A percentile compares a stretch with the other conserved stretches of the same genome.
These are phyloP conservation scores for Vireo altiloquus DNA, from an alignment of 2,113 vertebrate species.

Conservation along the genomic window DNA sequence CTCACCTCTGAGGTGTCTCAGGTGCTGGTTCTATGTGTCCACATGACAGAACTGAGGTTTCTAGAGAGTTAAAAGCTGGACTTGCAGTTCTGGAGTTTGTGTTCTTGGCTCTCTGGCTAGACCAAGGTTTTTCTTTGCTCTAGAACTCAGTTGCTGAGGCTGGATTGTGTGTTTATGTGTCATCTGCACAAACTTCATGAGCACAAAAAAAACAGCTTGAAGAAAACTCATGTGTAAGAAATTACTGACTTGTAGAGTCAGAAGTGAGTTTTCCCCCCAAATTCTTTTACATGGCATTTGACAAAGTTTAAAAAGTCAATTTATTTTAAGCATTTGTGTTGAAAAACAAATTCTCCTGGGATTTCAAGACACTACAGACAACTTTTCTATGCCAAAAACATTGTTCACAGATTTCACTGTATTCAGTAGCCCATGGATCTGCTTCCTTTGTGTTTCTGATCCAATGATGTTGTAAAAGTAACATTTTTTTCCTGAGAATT, in stretches of 20 bases:
- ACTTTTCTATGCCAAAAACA: not conserved
- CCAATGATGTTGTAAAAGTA: not conserved
- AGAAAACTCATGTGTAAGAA: not conserved
- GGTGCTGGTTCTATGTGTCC: not conserved
- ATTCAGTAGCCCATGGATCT: not conserved
- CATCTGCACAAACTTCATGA: not conserved
- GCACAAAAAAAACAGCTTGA: rapidly evolving
- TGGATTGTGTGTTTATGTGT: not conserved
- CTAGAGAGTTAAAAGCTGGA: not conserved
- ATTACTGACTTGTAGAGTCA: not conserved
- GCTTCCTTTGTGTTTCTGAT: not conserved
- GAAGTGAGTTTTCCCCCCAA: not conserved
- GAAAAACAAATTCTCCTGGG: not conserved
- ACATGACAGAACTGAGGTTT: not conserved
- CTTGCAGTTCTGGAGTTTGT: not conserved
- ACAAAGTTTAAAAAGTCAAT: not conserved
- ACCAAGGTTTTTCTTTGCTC: not conserved
- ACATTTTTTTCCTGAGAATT: not conserved
- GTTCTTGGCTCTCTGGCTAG: not conserved
- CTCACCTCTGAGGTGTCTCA: not conserved
- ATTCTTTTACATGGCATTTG: not conserved
- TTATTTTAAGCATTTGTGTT: not conserved
- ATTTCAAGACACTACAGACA: not conserved
- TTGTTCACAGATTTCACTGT: not conserved
- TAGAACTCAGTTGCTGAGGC: not conserved